phyloP scores from a whole-genome alignment of 2,888 invertebrate species.

The Epistrophe grossulariae region DNA sequence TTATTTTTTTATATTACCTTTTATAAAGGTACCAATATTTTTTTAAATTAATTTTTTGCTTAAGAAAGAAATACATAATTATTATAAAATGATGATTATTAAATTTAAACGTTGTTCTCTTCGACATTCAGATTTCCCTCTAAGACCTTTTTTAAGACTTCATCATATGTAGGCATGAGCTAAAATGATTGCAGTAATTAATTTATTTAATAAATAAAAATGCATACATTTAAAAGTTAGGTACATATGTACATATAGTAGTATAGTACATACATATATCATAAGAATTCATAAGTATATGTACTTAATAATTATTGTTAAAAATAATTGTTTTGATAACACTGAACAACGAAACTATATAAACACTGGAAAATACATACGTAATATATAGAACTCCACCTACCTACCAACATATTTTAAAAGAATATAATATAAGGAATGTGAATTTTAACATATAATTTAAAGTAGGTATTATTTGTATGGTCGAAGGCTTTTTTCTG shows the following conservation, averaged over 20 bases:
- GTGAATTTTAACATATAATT: neutral
- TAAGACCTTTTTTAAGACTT: slow-evolving; percentile 80
- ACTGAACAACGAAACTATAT: neutral
- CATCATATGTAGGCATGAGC: slow-evolving; percentile 82
- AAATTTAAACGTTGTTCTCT: slow-evolving; percentile 77
- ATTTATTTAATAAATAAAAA: neutral
- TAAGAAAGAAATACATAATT: neutral
- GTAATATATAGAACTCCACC: neutral
- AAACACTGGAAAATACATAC: neutral
- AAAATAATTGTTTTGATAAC: too few species aligned
- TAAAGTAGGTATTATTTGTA: neutral
- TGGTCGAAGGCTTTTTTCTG: neutral
- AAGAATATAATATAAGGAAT: neutral
- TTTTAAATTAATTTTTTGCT: neutral
- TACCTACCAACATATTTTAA: neutral
- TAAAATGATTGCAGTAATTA: slow-evolving; percentile 75
- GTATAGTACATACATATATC: neutral
- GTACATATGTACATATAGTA: neutral
- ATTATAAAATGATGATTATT: neutral
- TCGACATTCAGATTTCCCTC: slow-evolving; percentile 80
- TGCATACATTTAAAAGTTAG: neutral
- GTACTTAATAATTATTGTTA: too few species aligned
- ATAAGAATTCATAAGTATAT: neutral
- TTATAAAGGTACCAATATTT: neutral
- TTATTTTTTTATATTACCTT: neutral